Evolutionary conservation across 2,113 vertebrate species (phyloP).

Genomic region (Rhinoderma darwinii): DNA sequence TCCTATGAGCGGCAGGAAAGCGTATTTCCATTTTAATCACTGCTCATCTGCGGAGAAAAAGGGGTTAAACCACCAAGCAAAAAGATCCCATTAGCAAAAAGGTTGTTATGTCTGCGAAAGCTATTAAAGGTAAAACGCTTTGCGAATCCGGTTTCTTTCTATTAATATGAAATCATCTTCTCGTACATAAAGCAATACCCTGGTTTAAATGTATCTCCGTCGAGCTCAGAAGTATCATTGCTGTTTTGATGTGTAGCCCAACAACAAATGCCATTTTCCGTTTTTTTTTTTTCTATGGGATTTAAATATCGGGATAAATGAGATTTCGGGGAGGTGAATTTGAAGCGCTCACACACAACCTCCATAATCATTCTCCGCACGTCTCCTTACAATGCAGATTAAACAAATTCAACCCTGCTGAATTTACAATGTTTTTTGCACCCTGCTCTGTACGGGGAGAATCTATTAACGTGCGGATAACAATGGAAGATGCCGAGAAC

Average conservation of each 20-base stretch:
- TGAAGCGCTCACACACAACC: background rate
- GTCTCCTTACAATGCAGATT: constrained; percentile 55
- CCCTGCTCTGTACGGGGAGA: constrained; percentile 2
- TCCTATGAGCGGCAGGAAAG: background rate
- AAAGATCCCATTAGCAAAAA: constrained; percentile 31
- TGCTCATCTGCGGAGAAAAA: background rate
- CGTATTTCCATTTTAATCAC: constrained; percentile 10
- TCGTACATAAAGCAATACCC: constrained; percentile 16
- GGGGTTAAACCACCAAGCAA: constrained; percentile 20
- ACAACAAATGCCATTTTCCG: constrained; percentile 30
- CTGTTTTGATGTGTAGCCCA: constrained; percentile 42
- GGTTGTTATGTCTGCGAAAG: constrained; percentile 19
- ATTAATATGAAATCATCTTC: constrained; percentile 54
- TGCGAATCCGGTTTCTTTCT: constrained; percentile 31
- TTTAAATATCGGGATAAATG: constrained; percentile 58
- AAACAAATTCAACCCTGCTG: constrained; percentile 36
- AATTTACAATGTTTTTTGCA: constrained; percentile 50
- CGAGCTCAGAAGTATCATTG: constrained; percentile 34
- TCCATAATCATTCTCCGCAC: constrained; percentile 34
- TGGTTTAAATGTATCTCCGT: constrained; percentile 38
- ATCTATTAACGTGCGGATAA: constrained; percentile 45
- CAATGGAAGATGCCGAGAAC: background rate
- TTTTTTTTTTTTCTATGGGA: constrained; percentile 21
- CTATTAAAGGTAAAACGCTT: constrained; percentile 46
- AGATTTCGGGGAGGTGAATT: constrained; percentile 42